Conservation (phyloP, 1,140 invertebrate genomes). For the Halyomorpha halys region DNA sequence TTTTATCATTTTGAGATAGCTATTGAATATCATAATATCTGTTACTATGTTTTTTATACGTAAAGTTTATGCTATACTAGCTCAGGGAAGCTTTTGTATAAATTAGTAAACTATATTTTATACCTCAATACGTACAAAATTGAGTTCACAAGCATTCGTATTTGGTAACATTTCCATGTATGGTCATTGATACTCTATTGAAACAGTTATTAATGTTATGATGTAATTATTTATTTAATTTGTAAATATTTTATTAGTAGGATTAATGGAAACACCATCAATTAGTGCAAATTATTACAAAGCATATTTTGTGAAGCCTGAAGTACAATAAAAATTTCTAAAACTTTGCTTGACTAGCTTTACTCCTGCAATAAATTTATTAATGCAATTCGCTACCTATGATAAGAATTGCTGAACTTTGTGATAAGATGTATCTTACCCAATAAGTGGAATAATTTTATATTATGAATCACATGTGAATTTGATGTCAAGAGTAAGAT, state of each 20-base stretch:
- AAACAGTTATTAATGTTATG: no score
- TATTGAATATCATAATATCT: no score
- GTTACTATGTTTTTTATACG: no score
- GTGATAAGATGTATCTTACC: slow-evolving; percentile 9
- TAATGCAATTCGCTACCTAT: slow-evolving; percentile 8
- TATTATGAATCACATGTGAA: background rate
- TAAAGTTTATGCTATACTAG: no score
- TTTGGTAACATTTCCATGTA: no score
- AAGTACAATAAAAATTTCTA: background rate
- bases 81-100: no score
- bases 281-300: background rate
- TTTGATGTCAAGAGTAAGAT: background rate
- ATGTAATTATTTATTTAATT: no score
- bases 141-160: no score
- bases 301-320: background rate
- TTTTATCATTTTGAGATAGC: no score
- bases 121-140: slow-evolving; percentile 3
- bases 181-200: no score
- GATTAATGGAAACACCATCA: slow-evolving; percentile 1
- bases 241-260: slow-evolving; percentile 1
- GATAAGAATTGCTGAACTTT: slow-evolving; percentile 6
- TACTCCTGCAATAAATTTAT: slow-evolving; percentile 6
- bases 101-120: no score
- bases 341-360: background rate
- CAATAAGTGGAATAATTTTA: slow-evolving; percentile 3